A percentile compares a stretch with the other conserved stretches of the same genome.
Conservation (phyloP, 2,888 invertebrate species). For the Dorcus hopei region DNA sequence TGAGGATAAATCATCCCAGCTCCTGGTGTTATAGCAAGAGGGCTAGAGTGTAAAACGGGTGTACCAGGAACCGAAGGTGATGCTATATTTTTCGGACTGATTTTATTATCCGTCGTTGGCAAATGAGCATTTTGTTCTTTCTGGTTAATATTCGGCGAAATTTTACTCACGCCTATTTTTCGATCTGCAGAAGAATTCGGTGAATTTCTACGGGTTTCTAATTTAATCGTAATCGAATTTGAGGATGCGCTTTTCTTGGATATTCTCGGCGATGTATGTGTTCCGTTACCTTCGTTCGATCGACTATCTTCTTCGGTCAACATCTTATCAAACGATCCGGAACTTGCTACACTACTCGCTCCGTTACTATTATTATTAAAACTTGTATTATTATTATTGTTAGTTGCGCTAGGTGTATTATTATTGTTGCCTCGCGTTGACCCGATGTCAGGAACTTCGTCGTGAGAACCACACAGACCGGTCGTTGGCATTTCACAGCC, state of each 20-base stretch:
- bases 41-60: conserved; percentile 61
- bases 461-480: conserved; percentile 60
- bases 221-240: conserved; percentile 48
- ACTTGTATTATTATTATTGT: conserved; percentile 66
- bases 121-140: conserved; percentile 29
- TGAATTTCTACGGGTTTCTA: conserved; percentile 53
- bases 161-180: conserved; percentile 54
- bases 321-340: conserved; percentile 70
- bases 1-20: conserved; percentile 56
- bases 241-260: conserved; percentile 49
- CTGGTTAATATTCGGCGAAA: conserved; percentile 50
- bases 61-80: conserved; percentile 53
- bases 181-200: conserved; percentile 52
- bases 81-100: conserved; percentile 62
- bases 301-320: conserved; percentile 72
- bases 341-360: conserved; percentile 66
- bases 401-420: conserved; percentile 77
- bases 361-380: conserved; percentile 74
- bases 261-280: conserved; percentile 55
- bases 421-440: conserved; percentile 68
- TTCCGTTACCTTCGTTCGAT: conserved; percentile 63
- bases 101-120: conserved; percentile 56
- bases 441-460: conserved; percentile 67
- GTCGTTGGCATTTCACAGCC: conserved; percentile 70
- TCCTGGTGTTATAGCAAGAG: conserved; percentile 51